Conservation (phyloP, 2,888 invertebrate genomes). For the Heterodera filipjevi region DNA sequence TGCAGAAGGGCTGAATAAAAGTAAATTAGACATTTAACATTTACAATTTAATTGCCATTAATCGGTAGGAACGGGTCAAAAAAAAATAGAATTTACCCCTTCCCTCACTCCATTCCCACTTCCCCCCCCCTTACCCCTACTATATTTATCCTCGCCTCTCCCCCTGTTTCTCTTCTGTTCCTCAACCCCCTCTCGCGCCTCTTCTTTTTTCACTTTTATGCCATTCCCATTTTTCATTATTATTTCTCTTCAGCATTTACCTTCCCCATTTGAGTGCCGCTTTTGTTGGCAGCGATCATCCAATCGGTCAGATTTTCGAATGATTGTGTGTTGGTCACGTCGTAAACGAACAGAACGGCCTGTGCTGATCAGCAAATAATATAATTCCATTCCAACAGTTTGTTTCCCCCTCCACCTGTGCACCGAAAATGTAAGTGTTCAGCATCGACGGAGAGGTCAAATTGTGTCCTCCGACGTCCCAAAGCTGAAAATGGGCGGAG, state of each 20-base stretch:
- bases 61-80: too few relatives aligned
- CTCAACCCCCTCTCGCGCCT: too few relatives aligned
- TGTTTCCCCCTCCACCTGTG: slow-evolving; percentile 57
- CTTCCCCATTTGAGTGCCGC: slow-evolving; percentile 63
- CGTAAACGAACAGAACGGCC: slow-evolving; percentile 76
- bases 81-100: too few relatives aligned
- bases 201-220: too few relatives aligned
- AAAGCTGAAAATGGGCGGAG: slow-evolving; percentile 71
- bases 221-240: too few relatives aligned
- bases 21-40: too few relatives aligned
- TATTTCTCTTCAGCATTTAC: slow-evolving; percentile 40
- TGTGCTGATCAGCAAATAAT: neutral
- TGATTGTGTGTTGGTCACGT: slow-evolving; percentile 79
- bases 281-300: slow-evolving; percentile 70
- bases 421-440: slow-evolving; percentile 71
- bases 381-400: neutral
- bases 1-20: slow-evolving; percentile 65
- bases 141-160: too few relatives aligned
- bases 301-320: slow-evolving; percentile 79
- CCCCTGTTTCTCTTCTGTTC: too few relatives aligned
- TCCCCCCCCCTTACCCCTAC: too few relatives aligned
- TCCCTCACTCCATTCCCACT: too few relatives aligned
- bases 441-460: slow-evolving; percentile 77
- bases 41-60: too few relatives aligned
- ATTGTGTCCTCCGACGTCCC: slow-evolving; percentile 83